Conservation (phyloP, 2,888 invertebrate species). For the Listrodromus nycthemerus region DNA sequence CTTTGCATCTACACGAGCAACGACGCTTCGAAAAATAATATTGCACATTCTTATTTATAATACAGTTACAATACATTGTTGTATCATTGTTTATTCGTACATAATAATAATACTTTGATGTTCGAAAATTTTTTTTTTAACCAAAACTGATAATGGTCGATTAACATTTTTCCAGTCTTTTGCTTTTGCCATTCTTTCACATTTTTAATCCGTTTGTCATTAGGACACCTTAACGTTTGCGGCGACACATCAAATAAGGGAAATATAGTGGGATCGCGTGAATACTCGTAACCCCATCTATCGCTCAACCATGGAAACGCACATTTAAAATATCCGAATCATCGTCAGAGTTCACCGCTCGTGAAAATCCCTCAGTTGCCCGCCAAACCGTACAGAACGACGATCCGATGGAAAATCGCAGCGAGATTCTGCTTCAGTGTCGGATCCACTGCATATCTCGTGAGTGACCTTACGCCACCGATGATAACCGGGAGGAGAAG, state of each 20-base stretch:
- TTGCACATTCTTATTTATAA: conserved; percentile 62
- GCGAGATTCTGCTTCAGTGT: conserved; percentile 86
- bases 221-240: conserved; percentile 22
- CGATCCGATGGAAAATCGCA: conserved; percentile 86
- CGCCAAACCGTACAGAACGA: conserved; percentile 85
- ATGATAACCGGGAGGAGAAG: conserved; percentile 87
- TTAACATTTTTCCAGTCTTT: neutral
- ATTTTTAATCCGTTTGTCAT: neutral
- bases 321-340: conserved; percentile 11
- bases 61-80: conserved; percentile 62
- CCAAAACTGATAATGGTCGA: conserved; percentile 6
- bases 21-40: conserved; percentile 70
- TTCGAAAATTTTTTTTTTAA: too few relatives aligned
- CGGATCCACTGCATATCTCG: conserved; percentile 86
- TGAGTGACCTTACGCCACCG: conserved; percentile 86
- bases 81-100: conserved; percentile 49
- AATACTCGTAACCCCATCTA: conserved; percentile 18
- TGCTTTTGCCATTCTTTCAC: neutral
- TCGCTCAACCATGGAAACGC: conserved; percentile 39
- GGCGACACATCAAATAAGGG: conserved; percentile 31
- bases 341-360: conserved; percentile 24
- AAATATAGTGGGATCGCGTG: conserved; percentile 14
- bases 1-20: conserved; percentile 59
- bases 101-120: conserved; percentile 46
- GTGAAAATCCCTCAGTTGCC: conserved; percentile 68